These are phyloP conservation scores for Drosophila prolongata DNA, from an alignment of 2,888 invertebrate species.

Conservation along the genomic window DNA sequence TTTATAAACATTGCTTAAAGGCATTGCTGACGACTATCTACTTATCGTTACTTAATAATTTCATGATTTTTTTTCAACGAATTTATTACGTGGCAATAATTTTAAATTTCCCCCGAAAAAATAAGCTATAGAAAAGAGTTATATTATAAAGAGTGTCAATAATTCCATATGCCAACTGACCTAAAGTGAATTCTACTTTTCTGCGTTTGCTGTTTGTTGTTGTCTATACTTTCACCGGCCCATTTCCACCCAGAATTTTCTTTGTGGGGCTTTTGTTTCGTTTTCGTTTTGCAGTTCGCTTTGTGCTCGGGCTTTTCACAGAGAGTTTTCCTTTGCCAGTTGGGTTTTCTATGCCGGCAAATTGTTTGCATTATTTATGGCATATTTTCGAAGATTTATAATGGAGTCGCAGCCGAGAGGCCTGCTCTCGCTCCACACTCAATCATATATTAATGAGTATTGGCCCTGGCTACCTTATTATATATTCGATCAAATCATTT, in stretches of 20 bases:
- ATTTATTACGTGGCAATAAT: too few species aligned
- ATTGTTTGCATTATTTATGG: conserved; percentile 78
- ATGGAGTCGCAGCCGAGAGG: conserved; percentile 60
- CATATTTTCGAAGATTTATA: conserved; percentile 80
- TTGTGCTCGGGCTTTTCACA: conserved; percentile 33
- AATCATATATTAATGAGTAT: conserved; percentile 74
- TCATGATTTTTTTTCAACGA: too few species aligned
- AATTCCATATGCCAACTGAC: neutral
- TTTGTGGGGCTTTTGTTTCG: conserved; percentile 40
- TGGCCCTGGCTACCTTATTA: conserved; percentile 48
- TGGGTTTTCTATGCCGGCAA: conserved; percentile 61
- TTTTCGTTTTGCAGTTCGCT: conserved; percentile 38
- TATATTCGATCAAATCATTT: conserved; percentile 43
- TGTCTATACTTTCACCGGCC: conserved; percentile 30
- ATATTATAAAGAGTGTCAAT: neutral
- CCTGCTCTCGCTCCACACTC: conserved; percentile 29
- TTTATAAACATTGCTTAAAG: too few species aligned
- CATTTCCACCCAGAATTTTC: conserved; percentile 9
- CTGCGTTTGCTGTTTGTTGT: conserved; percentile 63
- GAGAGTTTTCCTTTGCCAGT: conserved; percentile 41
- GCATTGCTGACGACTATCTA: too few species aligned
- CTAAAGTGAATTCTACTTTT: conserved; percentile 51
- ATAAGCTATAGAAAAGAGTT: neutral
- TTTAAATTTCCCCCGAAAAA: neutral
- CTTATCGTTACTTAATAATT: too few species aligned